Evolutionary conservation across 2,888 invertebrate species (phyloP).

Genomic region (Catocala sponsa): DNA sequence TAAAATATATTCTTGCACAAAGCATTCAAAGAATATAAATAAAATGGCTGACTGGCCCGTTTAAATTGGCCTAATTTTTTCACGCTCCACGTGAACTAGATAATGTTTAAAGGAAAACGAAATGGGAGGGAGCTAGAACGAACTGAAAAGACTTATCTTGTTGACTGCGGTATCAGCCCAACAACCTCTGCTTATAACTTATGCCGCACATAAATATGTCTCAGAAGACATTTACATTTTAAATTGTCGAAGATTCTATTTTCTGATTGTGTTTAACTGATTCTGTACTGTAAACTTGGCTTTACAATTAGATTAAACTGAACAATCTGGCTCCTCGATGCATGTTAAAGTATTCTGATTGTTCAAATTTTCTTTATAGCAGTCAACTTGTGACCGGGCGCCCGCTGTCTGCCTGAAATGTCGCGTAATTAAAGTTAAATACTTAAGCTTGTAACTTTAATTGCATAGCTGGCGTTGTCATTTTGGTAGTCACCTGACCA

Average conservation of each 20-base stretch:
- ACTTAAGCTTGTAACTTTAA: too few species aligned
- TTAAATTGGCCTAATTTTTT: slow-evolving; percentile 51
- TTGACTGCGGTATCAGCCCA: slow-evolving; percentile 65
- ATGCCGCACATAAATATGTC: slow-evolving; percentile 53
- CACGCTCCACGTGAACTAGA: slow-evolving; percentile 58
- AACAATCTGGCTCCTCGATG: not conserved
- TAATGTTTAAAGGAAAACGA: slow-evolving; percentile 69
- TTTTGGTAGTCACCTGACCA: too few species aligned
- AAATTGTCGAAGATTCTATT: slow-evolving; percentile 48
- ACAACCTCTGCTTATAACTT: slow-evolving; percentile 58
- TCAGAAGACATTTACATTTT: slow-evolving; percentile 44
- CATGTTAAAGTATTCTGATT: not conserved
- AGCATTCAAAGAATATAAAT: slow-evolving; percentile 41
- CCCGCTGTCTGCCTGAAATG: not conserved
- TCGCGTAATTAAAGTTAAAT: too few species aligned
- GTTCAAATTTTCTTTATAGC: not conserved
- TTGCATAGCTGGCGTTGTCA: too few species aligned
- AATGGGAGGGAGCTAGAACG: slow-evolving; percentile 51
- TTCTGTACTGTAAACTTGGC: slow-evolving; percentile 1
- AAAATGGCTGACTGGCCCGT: slow-evolving; percentile 37
- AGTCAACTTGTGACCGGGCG: not conserved
- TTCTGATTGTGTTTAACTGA: slow-evolving; percentile 36
- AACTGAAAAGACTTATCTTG: slow-evolving; percentile 65
- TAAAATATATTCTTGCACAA: slow-evolving; percentile 16
- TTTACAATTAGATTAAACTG: slow-evolving; percentile 6